Evolutionary conservation across 2,888 invertebrate species (phyloP), one percentile per base, ranked within the genome.

Genomic region (Blastobasis lacticolella): DNA sequence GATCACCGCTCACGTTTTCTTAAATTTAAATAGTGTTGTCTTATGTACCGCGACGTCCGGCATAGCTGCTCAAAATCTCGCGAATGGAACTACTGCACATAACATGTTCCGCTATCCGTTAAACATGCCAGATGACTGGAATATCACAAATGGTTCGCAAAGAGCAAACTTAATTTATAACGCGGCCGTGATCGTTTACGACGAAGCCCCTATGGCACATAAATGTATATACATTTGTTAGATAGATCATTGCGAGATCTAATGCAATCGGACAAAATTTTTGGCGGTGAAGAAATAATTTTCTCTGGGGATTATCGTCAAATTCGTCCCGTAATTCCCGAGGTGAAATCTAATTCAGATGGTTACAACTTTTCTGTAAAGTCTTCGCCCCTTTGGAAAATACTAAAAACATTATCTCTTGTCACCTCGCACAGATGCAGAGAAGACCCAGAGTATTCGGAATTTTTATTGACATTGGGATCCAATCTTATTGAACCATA

Each of bases 301-400:
- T 57, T 55, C 41, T 52, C 55, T 8, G 56, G 56, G 4, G 54
- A 58, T 43, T 58, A 56, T 48, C 49, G 56, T n/a, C 56, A 56
- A 45, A 54, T 58, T n/a, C 53, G 54, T 40, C 56, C 58, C 9
- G 54, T 58, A 4, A 51, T 57, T 2, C 10, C 45, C 0, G 37
- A 48, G 3, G 54, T 54, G 1, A 37, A 9, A 42, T 44, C 41
- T 10, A 49, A 49, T 42, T 49, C 41, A 3, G 54, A 54, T 49
- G 45, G 52, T n/a, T 5, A 52, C 10, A 52, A 54, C 48, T 38
- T 37, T 10, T 54, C 40, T 6, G 40, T 40, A 6, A 40, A 8
- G 47, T 5, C 55, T 5, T 55, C 55, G 6, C 55, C 49, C 8
- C 10, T 55, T 44, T 52, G 53, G 52, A 36, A 38, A 10, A n/a